These are phyloP conservation scores for Amphipoea oculea DNA, from an alignment of 2,888 invertebrate species.

Conservation along the genomic window DNA sequence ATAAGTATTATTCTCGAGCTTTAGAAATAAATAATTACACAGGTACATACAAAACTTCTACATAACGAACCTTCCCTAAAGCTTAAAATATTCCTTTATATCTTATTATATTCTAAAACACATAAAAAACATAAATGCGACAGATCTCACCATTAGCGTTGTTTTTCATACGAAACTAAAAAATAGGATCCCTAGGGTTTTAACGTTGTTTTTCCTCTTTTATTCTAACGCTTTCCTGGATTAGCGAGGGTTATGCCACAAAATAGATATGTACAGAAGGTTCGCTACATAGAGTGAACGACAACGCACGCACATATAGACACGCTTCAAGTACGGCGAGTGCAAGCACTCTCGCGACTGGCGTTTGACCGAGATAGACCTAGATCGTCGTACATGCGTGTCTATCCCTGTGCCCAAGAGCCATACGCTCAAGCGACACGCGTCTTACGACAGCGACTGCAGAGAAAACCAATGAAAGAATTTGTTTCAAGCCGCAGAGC, in stretches of 20 bases:
- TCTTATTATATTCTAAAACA: not conserved
- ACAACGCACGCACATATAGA: not conserved
- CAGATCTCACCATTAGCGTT: conserved; percentile 9
- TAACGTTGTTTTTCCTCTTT: conserved; percentile 13
- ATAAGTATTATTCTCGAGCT: not conserved
- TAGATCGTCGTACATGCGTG: not conserved
- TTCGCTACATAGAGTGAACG: not conserved
- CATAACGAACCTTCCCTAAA: no score
- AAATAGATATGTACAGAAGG: not conserved
- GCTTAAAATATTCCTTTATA: not conserved
- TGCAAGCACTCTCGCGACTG: not conserved
- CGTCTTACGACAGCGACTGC: not conserved
- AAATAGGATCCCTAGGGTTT: conserved; percentile 7
- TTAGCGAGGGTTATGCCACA: not conserved
- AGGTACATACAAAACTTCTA: not conserved
- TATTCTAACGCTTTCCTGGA: conserved; percentile 4
- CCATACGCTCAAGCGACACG: not conserved
- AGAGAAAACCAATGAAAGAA: not conserved
- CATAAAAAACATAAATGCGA: conserved; percentile 2
- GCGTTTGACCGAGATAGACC: not conserved
- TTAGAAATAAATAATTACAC: not conserved
- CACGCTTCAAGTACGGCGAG: not conserved
- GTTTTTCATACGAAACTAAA: conserved; percentile 12
- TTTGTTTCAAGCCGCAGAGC: not conserved
- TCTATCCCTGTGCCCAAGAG: not conserved